These are phyloP conservation scores for Digitonthophagus gazella DNA, from an alignment of 2,888 invertebrate genomes.

Conservation along the genomic window DNA sequence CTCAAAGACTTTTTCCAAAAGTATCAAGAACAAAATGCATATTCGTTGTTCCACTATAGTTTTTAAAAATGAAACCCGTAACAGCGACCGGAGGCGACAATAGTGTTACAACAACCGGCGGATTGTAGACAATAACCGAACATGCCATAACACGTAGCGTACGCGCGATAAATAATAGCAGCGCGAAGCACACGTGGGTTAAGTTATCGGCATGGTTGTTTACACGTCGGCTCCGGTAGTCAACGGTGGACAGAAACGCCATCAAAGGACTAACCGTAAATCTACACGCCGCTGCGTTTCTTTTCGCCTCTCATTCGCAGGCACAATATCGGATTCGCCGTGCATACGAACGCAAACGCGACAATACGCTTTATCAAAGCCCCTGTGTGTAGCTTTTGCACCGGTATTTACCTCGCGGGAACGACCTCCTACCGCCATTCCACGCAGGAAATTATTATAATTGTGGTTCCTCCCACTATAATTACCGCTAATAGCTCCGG, in stretches of 20 bases:
- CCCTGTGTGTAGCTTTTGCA: conserved; percentile 7
- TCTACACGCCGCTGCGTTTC: background rate
- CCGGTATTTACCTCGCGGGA: background rate
- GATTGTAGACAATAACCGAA: background rate
- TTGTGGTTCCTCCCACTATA: conserved; percentile 35
- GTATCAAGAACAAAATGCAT: no score
- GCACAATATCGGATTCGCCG: conserved; percentile 12
- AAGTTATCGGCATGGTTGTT: background rate
- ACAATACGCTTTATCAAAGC: conserved; percentile 19
- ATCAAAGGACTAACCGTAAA: background rate
- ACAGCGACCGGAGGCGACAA: background rate
- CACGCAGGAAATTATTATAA: conserved; percentile 34
- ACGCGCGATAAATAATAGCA: background rate
- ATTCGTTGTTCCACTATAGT: background rate
- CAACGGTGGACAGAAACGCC: background rate
- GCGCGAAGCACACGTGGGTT: background rate
- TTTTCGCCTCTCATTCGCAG: background rate
- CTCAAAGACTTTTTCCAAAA: no score
- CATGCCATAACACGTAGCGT: background rate
- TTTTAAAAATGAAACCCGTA: background rate
- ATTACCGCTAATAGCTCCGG: conserved; percentile 34
- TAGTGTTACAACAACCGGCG: background rate
- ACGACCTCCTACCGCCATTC: conserved; percentile 15
- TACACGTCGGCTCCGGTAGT: background rate
- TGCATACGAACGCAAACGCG: background rate